These are phyloP conservation scores for Onthophagus taurus DNA, from an alignment of 1,140 invertebrate species.

Conservation along the genomic window DNA sequence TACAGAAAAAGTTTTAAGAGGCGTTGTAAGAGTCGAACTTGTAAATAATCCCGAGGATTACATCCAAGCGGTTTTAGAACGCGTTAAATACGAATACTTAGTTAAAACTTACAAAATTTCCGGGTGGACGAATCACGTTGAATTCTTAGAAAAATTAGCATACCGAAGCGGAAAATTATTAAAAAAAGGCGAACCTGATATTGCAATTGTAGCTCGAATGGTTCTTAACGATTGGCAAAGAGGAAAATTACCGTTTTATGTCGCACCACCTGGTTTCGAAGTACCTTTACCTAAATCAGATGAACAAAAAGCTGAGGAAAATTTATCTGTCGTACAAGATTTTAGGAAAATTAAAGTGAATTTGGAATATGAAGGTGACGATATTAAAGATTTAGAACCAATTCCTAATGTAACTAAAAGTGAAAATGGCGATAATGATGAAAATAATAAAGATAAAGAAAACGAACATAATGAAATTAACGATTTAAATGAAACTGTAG, in stretches of 20 bases:
- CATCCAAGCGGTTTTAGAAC: slow-evolving; percentile 72
- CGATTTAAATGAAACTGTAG: slow-evolving; percentile 17
- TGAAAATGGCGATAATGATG: slow-evolving; percentile 26
- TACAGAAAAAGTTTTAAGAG: slow-evolving; percentile 93
- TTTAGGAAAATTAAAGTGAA: slow-evolving; percentile 71
- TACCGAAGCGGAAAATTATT: slow-evolving; percentile 78
- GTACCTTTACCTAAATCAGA: slow-evolving; percentile 38
- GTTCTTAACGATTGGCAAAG: slow-evolving; percentile 98
- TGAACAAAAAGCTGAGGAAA: slow-evolving; percentile 33
- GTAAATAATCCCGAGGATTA: slow-evolving; percentile 93
- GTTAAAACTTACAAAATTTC: slow-evolving; percentile 84
- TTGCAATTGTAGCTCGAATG: slow-evolving; percentile 82
- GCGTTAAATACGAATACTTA: slow-evolving; percentile 86
- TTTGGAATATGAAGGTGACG: slow-evolving; percentile 59
- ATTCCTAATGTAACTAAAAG: slow-evolving; percentile 41
- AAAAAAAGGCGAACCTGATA: slow-evolving; percentile 94
- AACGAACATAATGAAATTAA: slow-evolving; percentile 19
- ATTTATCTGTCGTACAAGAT: slow-evolving; percentile 57
- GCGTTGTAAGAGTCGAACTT: slow-evolving; percentile 91
- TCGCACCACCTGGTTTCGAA: slow-evolving; percentile 71
- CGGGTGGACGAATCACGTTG: slow-evolving; percentile 66
- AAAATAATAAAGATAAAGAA: slow-evolving; percentile 22
- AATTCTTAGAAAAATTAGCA: slow-evolving; percentile 91
- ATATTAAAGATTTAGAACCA: slow-evolving; percentile 50
- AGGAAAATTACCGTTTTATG: slow-evolving; percentile 93